These are phyloP conservation scores for Perdita meconis DNA, from an alignment of 2,888 invertebrate genomes.

Conservation along the genomic window DNA sequence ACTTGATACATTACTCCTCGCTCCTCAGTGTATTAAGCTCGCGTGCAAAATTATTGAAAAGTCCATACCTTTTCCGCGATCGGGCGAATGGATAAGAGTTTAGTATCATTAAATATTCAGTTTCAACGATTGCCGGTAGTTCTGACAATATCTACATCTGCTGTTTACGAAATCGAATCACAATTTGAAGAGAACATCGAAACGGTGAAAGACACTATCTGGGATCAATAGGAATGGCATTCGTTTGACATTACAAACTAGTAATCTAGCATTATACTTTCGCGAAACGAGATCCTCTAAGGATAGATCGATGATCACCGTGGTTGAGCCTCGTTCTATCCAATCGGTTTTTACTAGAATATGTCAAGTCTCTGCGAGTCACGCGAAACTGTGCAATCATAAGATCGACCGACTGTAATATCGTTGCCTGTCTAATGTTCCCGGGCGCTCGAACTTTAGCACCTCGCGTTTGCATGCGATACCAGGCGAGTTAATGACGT, in stretches of 20 bases:
- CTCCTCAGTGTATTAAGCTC: background rate
- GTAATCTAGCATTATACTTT: slow-evolving; percentile 5
- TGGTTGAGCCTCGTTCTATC: slow-evolving; percentile 6
- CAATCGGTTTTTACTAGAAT: slow-evolving; percentile 18
- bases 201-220: background rate
- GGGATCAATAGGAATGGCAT: slow-evolving; percentile 6
- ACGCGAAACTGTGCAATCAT: slow-evolving; percentile 14
- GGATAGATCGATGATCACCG: slow-evolving; percentile 11
- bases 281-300: slow-evolving; percentile 2
- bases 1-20: no score
- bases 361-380: slow-evolving; percentile 6
- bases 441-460: slow-evolving; percentile 60
- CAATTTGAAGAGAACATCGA: slow-evolving; percentile 19
- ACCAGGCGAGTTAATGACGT: slow-evolving; percentile 61
- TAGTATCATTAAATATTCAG: slow-evolving; percentile 21
- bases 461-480: slow-evolving; percentile 53
- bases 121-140: background rate
- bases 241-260: slow-evolving; percentile 12
- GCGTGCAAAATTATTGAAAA: no score
- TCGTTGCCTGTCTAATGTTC: slow-evolving; percentile 49
- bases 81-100: no score
- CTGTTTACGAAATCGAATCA: background rate
- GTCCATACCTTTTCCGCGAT: no score
- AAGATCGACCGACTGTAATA: background rate
- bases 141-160: slow-evolving; percentile 6